Conservation (phyloP, 2,888 invertebrate genomes). For the Cosmia trapezina region DNA sequence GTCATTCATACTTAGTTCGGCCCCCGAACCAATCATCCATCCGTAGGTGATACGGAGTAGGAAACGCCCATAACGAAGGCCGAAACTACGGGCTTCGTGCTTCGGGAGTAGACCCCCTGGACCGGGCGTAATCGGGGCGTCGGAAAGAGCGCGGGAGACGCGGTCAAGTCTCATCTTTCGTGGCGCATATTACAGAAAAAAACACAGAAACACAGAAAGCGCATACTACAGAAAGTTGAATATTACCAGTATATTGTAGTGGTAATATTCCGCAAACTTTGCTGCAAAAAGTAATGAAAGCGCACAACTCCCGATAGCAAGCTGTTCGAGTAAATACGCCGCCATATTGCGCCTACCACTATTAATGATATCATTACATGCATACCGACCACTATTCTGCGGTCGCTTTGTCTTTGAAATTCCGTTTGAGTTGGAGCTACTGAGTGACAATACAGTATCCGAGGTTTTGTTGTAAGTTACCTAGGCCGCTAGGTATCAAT, state of each 20-base stretch:
- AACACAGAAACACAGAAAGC: too few species aligned
- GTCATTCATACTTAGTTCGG: too few species aligned
- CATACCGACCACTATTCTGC: constrained; percentile 50
- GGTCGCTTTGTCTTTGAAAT: constrained; percentile 52
- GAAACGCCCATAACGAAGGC: too few species aligned
- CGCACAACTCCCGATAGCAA: constrained; percentile 19
- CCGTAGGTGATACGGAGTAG: too few species aligned
- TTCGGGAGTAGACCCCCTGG: too few species aligned
- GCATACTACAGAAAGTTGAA: too few species aligned
- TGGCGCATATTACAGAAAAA: too few species aligned
- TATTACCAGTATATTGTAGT: not conserved
- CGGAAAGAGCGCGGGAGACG: too few species aligned
- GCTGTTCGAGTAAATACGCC: constrained; percentile 28
- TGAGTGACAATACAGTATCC: constrained; percentile 48
- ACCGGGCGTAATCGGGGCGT: too few species aligned
- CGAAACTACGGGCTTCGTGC: too few species aligned
- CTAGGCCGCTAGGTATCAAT: not conserved
- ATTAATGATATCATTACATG: constrained; percentile 39
- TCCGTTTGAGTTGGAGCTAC: constrained; percentile 39
- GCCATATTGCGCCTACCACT: constrained; percentile 31
- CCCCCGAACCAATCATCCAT: too few species aligned
- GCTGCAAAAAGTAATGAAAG: constrained; percentile 33
- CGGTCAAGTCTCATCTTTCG: too few species aligned
- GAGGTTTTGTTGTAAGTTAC: constrained; percentile 25
- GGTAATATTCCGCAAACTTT: not conserved